Percentiles rank a stretch among this genome's conserved stretches.
These are phyloP conservation scores for Cacatua alba DNA, from an alignment of 2,113 vertebrate genomes.

Conservation along the genomic window DNA sequence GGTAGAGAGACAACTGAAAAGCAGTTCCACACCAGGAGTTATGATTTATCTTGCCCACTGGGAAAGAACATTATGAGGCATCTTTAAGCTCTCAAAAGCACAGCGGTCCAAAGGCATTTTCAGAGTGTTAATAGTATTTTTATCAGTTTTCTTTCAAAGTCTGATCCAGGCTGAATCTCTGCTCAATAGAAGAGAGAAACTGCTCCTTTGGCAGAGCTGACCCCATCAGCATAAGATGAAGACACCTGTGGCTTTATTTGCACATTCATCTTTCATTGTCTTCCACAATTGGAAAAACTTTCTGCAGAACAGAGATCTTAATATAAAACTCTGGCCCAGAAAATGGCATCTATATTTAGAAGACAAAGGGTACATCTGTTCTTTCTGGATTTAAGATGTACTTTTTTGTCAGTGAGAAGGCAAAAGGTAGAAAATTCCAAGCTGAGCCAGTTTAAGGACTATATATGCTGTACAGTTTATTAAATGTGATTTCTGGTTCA, in stretches of 20 bases:
- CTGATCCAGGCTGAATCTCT: background rate
- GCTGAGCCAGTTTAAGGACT: background rate
- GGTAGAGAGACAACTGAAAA: constrained; percentile 21
- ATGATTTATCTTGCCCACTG: constrained; percentile 15
- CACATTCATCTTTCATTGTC: background rate
- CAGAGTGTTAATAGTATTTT: constrained; percentile 45
- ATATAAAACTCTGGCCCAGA: constrained; percentile 43
- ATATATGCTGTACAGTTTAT: background rate
- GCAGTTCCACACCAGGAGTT: background rate
- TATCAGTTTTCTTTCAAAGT: constrained; percentile 15
- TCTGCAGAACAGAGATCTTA: background rate
- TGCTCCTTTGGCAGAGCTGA: constrained; percentile 15
- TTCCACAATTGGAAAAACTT: constrained; percentile 33
- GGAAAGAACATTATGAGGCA: constrained; percentile 18
- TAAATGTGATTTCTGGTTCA: background rate
- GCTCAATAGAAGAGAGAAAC: background rate
- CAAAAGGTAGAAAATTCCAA: background rate
- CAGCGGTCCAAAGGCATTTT: background rate
- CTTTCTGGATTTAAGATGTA: background rate
- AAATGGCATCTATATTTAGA: constrained; percentile 60
- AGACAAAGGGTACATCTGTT: constrained; percentile 6
- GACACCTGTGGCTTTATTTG: constrained; percentile 22
- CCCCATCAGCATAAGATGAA: background rate
- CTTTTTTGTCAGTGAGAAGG: background rate
- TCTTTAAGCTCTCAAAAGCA: constrained; percentile 27